Percentiles rank a stretch among this genome's conserved stretches.
These are phyloP conservation scores for Pseudococcus viburni DNA, from an alignment of 2,888 invertebrate species.

Conservation along the genomic window DNA sequence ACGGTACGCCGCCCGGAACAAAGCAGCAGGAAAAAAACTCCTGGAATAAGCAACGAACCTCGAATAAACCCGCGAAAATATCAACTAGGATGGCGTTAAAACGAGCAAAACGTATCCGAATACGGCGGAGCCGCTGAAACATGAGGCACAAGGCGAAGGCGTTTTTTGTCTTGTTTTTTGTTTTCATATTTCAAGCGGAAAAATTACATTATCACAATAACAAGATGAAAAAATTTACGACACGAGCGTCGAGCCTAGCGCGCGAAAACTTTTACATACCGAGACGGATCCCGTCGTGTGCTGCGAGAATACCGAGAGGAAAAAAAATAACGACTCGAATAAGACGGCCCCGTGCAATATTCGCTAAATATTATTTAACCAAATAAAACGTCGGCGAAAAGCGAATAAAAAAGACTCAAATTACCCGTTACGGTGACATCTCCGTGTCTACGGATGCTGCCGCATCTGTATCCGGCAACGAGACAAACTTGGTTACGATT, in stretches of 20 bases:
- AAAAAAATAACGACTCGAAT: constrained; percentile 1
- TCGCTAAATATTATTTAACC: constrained; percentile 36
- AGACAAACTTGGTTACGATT: not conserved
- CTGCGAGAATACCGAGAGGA: not conserved
- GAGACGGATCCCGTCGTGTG: not conserved
- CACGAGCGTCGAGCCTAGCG: not conserved
- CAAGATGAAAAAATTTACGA: constrained; percentile 49
- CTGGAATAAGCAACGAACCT: constrained; percentile 14
- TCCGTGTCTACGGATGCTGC: not conserved
- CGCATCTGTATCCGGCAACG: not conserved
- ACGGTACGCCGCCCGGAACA: not conserved
- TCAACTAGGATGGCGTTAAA: constrained; percentile 25
- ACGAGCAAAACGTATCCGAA: not conserved
- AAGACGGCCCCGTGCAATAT: not conserved
- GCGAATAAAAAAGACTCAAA: constrained; percentile 24
- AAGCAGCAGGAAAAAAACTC: not conserved
- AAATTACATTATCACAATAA: constrained; percentile 45
- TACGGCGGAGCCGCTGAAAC: not conserved
- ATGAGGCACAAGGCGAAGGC: not conserved
- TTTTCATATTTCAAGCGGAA: constrained; percentile 54
- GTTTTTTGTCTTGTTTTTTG: constrained; percentile 20
- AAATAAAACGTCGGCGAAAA: constrained; percentile 1
- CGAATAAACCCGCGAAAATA: constrained; percentile 25
- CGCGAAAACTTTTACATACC: not conserved
- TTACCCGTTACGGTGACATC: constrained; percentile 20